Evolutionary conservation across 2,888 invertebrate genomes (phyloP), one percentile per base, ranked within the genome.

Genomic region (Agrochola litura): DNA sequence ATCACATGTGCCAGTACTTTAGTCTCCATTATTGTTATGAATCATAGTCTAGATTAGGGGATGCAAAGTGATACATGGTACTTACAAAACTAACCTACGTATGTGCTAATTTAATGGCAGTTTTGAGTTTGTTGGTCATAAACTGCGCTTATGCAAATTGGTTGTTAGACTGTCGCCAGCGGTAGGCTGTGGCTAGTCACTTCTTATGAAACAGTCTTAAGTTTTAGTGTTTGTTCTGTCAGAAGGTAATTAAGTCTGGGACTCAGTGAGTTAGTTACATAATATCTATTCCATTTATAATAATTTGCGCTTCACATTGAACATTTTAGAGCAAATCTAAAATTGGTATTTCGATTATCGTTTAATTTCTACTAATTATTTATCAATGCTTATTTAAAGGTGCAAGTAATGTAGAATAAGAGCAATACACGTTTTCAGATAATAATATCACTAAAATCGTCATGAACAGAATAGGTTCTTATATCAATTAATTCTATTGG

Each of bases 21-120:
- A 54, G 56, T 68, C 52, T 43, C 77, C 73, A 74, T 77, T 81
- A 82, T 82, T 85, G 76, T 81, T 79, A 82, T 84, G 80, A 83
- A 77, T 85, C 74, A 86, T 68, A 65, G 66, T 81, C 68, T 74
- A 79, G 76, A 79, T 83, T 81, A 82, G 60, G 64, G 73, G 68
- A 76, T 63, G 63, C 68, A 49, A 73, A 77, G 41, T 83, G 79
- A 76, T 80, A 81, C 81, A 75, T 69, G 37, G 64, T 25, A 65
- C 76, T 76, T 76, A 76, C 80, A 74, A 60, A 76, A 69, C 76
- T 76, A 82, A 80, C 66, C 43, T 76, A 81, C 77, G 60, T 71
- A 63, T 70, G 70, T 81, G 66, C 66, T 76, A 56, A 81, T 82
- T 61, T 81, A 72, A 81, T 71, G 71, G 81, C 6, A 67, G 82